These are phyloP conservation scores for Dichetophora obliterata DNA, from an alignment of 2,888 invertebrate genomes.

Conservation along the genomic window DNA sequence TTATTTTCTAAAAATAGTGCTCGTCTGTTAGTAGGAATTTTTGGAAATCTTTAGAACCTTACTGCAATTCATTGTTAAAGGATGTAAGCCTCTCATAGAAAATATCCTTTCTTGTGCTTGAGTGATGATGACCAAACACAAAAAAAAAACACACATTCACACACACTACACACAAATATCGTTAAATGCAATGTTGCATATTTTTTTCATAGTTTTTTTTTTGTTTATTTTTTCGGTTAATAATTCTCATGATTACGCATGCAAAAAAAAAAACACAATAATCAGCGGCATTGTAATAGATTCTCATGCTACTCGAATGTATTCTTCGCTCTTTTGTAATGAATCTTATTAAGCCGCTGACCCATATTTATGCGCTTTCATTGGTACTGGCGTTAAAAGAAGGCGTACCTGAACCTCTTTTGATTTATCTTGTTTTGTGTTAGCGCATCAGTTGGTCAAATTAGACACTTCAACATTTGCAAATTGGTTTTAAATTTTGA, in stretches of 20 bases:
- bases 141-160: background rate
- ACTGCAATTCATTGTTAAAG: too few species aligned
- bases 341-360: conserved; percentile 40
- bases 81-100: background rate
- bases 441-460: conserved; percentile 47
- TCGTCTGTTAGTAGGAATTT: background rate
- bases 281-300: conserved; percentile 39
- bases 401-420: conserved; percentile 9
- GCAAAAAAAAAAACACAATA: conserved; percentile 22
- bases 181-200: conserved; percentile 40
- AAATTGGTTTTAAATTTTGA: conserved; percentile 40
- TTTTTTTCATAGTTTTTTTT: conserved; percentile 3
- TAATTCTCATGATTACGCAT: conserved; percentile 37
- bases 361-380: conserved; percentile 38
- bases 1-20: background rate
- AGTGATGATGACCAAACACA: conserved; percentile 26
- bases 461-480: conserved; percentile 10
- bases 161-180: too few species aligned
- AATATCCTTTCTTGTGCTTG: background rate
- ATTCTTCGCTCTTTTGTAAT: conserved; percentile 28
- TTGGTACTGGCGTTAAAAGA: background rate
- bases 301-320: conserved; percentile 18
- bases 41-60: background rate
- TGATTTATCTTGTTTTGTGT: background rate
- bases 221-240: background rate